phyloP scores from a whole-genome alignment of 2,888 invertebrate species.

The Lymantria dispar region DNA sequence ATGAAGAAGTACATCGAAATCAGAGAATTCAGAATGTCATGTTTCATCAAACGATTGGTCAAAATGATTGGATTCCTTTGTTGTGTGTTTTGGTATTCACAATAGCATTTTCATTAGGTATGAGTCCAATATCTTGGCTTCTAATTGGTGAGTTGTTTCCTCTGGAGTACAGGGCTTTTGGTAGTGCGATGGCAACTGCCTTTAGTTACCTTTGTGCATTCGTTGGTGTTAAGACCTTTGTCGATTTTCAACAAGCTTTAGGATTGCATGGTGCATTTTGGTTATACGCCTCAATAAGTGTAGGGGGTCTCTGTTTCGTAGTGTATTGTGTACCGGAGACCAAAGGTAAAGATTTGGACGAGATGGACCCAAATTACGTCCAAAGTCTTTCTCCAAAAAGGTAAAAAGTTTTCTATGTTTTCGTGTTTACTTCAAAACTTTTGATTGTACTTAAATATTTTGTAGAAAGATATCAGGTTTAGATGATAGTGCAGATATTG shows the following conservation, averaged over 20 bases:
- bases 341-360: conserved; percentile 93
- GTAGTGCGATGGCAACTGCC: conserved; percentile 92
- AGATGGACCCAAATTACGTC: conserved; percentile 89
- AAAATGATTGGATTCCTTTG: conserved; percentile 91
- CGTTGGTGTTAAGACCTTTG: conserved; percentile 92
- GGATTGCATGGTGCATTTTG: conserved; percentile 93
- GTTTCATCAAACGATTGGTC: conserved; percentile 79
- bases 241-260: conserved; percentile 89
- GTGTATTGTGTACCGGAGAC: conserved; percentile 95
- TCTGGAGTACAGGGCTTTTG: conserved; percentile 91
- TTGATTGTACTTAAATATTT: conserved; percentile 15
- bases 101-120: conserved; percentile 92
- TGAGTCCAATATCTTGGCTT: conserved; percentile 94
- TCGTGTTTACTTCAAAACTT: conserved; percentile 30
- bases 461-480: too few species aligned
- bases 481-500: too few species aligned
- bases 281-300: conserved; percentile 92
- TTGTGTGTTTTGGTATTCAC: conserved; percentile 92
- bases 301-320: conserved; percentile 91
- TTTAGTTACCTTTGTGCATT: conserved; percentile 94
- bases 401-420: conserved; percentile 40
- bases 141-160: conserved; percentile 93
- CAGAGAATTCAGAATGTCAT: conserved; percentile 76
- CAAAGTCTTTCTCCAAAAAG: conserved; percentile 73
- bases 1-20: conserved; percentile 86